Evolutionary conservation across 2,888 invertebrate genomes (phyloP).

Genomic region (Drosophila affinis): DNA sequence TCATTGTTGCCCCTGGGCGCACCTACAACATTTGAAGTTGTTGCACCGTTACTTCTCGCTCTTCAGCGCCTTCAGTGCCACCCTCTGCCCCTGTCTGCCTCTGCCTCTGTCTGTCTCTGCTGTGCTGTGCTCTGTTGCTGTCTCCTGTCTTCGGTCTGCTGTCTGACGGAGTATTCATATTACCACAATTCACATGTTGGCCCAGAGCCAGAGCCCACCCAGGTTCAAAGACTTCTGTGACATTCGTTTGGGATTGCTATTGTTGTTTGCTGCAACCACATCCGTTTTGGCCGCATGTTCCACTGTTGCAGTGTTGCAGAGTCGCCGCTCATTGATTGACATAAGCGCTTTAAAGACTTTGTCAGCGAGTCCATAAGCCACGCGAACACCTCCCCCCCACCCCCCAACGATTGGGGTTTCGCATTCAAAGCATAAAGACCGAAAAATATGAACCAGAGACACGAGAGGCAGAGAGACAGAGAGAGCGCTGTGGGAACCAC

Average conservation of each 20-base stretch:
- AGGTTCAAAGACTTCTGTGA: constrained; percentile 69
- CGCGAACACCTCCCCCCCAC: neutral
- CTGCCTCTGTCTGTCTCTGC: too few species aligned
- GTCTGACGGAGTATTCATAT: constrained; percentile 32
- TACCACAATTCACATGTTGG: constrained; percentile 41
- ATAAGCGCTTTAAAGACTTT: constrained; percentile 63
- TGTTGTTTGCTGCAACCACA: constrained; percentile 45
- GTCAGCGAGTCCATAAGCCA: constrained; percentile 24
- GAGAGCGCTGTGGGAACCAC: constrained; percentile 6
- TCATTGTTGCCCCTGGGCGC: constrained; percentile 31
- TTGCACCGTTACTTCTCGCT: constrained; percentile 42
- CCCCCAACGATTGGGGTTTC: constrained; percentile 5
- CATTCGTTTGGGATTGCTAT: constrained; percentile 55
- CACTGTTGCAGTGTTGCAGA: constrained; percentile 13
- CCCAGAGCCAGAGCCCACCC: constrained; percentile 33
- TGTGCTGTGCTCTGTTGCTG: too few species aligned
- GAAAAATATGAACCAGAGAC: constrained; percentile 30
- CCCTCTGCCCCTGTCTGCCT: too few species aligned
- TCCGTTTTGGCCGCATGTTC: constrained; percentile 51
- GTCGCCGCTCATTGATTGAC: constrained; percentile 60
- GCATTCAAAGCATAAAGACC: constrained; percentile 19
- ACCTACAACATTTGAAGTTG: constrained; percentile 39
- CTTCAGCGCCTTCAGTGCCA: neutral
- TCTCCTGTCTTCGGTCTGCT: neutral
- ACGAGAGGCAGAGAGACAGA: constrained; percentile 6